A percentile compares a stretch with the other conserved stretches of the same genome.
Conservation (phyloP, 2,113 vertebrate genomes). For the Otus sunia region DNA sequence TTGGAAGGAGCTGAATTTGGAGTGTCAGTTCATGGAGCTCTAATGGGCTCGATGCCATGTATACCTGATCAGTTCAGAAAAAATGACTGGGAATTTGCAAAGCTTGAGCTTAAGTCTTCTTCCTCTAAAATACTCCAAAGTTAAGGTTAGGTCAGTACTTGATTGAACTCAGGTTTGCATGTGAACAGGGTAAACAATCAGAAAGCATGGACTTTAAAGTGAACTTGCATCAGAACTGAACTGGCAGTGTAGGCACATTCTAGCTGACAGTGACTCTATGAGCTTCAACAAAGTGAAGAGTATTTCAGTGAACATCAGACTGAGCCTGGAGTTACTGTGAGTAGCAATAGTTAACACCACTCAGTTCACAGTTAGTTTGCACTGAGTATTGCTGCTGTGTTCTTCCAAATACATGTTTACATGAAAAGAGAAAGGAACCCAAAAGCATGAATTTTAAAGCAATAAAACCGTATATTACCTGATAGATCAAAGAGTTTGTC, state of each 20-base stretch:
- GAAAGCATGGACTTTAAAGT: not conserved
- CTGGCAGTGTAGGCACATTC: not conserved
- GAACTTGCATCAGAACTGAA: not conserved
- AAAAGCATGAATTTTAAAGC: not conserved
- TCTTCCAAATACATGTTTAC: not conserved
- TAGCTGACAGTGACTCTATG: not conserved
- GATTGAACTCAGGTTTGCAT: not conserved
- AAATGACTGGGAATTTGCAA: not conserved
- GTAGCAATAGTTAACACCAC: not conserved
- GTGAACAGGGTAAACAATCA: not conserved
- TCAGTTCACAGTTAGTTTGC: not conserved
- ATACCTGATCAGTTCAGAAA: not conserved
- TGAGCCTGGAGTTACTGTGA: not conserved
- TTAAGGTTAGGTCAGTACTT: not conserved
- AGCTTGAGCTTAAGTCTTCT: not conserved
- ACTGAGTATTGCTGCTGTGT: not conserved
- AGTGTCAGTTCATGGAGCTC: not conserved
- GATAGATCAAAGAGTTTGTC: slow-evolving; percentile 85
- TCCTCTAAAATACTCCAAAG: not conserved
- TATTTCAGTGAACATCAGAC: not conserved
- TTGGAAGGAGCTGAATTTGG: not conserved
- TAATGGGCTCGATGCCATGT: not conserved
- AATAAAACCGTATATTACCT: slow-evolving; percentile 72
- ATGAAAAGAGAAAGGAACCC: not conserved
- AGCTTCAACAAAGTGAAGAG: not conserved